Conservation (phyloP, 2,113 vertebrate genomes). For the Pholis gunnellus region DNA sequence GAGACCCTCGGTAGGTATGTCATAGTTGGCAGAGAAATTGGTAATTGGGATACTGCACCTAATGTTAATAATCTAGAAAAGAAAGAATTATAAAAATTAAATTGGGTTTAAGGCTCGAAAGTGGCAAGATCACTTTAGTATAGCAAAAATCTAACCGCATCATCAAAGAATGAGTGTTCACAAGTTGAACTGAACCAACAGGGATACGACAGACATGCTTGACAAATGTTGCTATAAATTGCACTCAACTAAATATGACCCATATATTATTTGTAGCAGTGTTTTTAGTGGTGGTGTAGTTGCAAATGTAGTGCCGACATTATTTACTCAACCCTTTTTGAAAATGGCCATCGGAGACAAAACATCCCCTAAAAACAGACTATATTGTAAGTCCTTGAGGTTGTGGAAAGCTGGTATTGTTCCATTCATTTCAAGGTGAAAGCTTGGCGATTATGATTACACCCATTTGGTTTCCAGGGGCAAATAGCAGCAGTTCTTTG, state of each 20-base stretch:
- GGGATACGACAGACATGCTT: background rate
- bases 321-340: background rate
- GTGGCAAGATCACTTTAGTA: background rate
- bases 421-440: conserved; percentile 33
- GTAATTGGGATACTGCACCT: background rate
- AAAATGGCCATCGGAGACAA: background rate
- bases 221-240: background rate
- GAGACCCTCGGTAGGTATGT: too few relatives aligned
- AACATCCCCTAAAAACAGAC: background rate
- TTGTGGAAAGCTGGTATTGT: background rate
- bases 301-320: background rate
- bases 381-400: conserved; percentile 4
- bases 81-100: background rate
- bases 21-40: background rate
- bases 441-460: background rate
- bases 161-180: background rate
- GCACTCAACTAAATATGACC: background rate
- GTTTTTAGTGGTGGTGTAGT: background rate
- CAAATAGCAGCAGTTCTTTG: conserved; percentile 14
- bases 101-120: background rate
- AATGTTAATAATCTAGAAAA: background rate
- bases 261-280: background rate
- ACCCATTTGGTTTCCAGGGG: conserved; percentile 6
- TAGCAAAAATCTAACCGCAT: background rate
- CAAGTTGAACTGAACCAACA: background rate